Conservation (phyloP, 1,140 invertebrate species). For the Spodoptera litura region DNA sequence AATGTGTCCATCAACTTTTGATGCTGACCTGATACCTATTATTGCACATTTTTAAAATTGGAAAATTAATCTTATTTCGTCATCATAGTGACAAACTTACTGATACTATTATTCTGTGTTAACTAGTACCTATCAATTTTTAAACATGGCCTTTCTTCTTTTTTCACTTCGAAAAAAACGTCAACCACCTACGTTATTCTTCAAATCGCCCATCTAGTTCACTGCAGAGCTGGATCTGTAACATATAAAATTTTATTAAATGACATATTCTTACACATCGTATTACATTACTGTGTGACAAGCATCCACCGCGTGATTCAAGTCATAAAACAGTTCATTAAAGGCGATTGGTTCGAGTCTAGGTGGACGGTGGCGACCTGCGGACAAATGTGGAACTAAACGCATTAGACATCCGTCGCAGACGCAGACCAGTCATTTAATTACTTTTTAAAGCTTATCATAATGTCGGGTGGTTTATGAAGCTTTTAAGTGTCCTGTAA, state of each 20-base stretch:
- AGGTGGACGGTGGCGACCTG: constrained; percentile 56
- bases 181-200: too few species aligned
- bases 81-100: too few species aligned
- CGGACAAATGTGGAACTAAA: constrained; percentile 56
- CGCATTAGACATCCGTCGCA: constrained; percentile 44
- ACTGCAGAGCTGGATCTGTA: not conserved
- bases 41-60: too few species aligned
- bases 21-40: too few species aligned
- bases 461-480: constrained; percentile 1
- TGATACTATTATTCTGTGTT: too few species aligned
- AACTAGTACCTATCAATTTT: too few species aligned
- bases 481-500: not conserved
- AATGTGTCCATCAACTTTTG: too few species aligned
- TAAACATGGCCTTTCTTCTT: too few species aligned
- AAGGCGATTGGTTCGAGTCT: constrained; percentile 63
- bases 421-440: constrained; percentile 20
- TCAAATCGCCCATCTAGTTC: not conserved
- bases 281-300: constrained; percentile 52
- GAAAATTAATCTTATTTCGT: too few species aligned
- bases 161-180: too few species aligned
- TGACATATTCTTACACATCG: constrained; percentile 28
- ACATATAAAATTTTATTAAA: not conserved
- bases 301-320: constrained; percentile 29
- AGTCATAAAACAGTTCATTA: constrained; percentile 62
- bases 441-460: constrained; percentile 14